Evolutionary conservation across 2,797 vertebrate species (phyloP).

Genomic region (Ficedula albicollis): DNA sequence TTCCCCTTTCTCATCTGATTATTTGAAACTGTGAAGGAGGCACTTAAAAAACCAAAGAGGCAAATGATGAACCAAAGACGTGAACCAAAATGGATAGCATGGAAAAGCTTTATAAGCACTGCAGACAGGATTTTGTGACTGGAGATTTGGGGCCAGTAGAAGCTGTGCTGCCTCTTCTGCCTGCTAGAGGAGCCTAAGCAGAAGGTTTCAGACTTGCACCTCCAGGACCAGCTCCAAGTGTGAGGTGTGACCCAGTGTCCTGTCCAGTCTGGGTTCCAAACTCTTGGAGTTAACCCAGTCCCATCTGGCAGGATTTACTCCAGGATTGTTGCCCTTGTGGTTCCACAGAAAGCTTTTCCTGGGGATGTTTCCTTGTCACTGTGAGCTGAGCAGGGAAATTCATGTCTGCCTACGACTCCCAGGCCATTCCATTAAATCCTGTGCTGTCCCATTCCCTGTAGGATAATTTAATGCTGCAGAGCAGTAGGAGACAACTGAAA

Average conservation of each 20-base stretch:
- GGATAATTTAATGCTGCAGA: neutral
- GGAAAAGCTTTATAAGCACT: neutral
- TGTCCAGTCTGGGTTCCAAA: neutral
- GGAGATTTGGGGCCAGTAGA: neutral
- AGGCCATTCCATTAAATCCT: neutral
- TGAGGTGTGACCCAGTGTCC: neutral
- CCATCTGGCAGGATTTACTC: neutral
- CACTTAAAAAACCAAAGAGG: neutral
- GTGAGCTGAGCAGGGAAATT: neutral
- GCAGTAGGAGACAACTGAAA: neutral
- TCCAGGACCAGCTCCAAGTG: neutral
- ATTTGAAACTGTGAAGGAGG: neutral
- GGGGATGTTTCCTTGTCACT: neutral
- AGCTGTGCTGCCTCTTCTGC: neutral
- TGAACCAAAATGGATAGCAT: neutral
- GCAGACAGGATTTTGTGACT: neutral
- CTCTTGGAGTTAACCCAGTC: no score
- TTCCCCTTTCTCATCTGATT: neutral
- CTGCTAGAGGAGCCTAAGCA: no score
- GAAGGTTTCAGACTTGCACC: neutral
- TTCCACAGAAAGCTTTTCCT: neutral
- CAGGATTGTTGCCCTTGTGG: neutral
- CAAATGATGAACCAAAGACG: neutral
- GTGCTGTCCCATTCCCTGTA: neutral
- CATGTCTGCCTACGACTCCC: neutral